Base-by-base conservation (phyloP, 2,797 vertebrate genomes). In the Anolis apletophallus region DNA sequence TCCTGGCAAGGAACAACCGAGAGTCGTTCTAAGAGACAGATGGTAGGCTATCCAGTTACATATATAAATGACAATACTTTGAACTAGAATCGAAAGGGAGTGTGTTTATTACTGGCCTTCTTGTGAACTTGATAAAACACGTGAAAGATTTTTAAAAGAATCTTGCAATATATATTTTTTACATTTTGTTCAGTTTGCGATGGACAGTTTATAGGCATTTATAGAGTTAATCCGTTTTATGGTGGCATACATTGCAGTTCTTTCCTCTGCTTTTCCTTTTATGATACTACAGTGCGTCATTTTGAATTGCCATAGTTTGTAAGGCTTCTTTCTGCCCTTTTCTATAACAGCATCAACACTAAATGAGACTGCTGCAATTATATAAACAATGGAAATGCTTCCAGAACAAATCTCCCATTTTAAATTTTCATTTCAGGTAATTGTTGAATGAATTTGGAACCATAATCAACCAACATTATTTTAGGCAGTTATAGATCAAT, bases 401-500 rank as follows among this genome's bases (percentile, higher is more conserved):
- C 96, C 96, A 95, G 96, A 97, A 97, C 97, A 97, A 97, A 96
- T 92, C 95, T 97, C 97, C 97, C 96, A 97, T 97, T 97, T 97
- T 96, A 98, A 97, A 97, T 97, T 97, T 97, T 98, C 97, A 98
- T 98, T 98, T 98, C 95, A 95, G 94, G 97, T 98, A 99, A 99
- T 99, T 98, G 98, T 97, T 95, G 96, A 96, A 98, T 97, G 97
- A 46, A 97, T 98, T 99, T 97, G 96, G 96, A 96, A 96, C 96
- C 95, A 95, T 96, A 99, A 99, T 99, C 98, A 98, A 97, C 97
- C 94, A 96, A 97, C 98, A 98, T 98, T 97, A 98, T 98, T 98
- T 97, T 96, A 96, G 98, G 97, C 97, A 96, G 98, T 98, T 97
- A 96, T 97, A 98, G 98, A 98, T 99, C 98, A 99, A 98, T 99